Base-by-base conservation (phyloP, 2,797 vertebrate genomes). In the Meriones psammophilus region DNA sequence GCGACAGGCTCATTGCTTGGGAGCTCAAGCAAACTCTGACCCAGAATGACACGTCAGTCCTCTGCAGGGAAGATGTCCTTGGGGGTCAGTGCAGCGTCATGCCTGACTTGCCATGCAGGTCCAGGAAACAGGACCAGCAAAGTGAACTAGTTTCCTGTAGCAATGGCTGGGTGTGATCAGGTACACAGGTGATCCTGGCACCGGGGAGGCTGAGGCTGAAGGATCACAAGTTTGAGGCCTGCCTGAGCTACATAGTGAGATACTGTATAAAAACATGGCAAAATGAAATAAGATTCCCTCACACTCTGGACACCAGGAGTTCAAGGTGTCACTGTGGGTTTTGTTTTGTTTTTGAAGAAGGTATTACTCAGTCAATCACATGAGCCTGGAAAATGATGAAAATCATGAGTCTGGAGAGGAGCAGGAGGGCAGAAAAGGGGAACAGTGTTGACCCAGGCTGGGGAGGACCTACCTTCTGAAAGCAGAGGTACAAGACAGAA, bases 391-490 rank as follows among this genome's bases (percentile, higher is more conserved):
- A 30, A 22, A 39, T 2, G 10, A 71, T 3, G 12, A 14, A 7
- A 62, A 26, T 8, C 15, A 12, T 1, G 2, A 46, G 8, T n/a
- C 62, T 28, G 62, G 39, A 64, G 39, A 18, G 18, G 39, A 42
- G 8, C 24, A 14, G 2, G 3, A 33, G 18, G 15, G 10, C 66
- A 28, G 14, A n/a, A 8, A 87, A 0, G 36, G 13, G 26, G 36
- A 14, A 68, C 62, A 18, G 30, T 0, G 2, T 1, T 2, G 1
- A 1, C 10, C 33, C 28, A 28, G 0, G 33, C 66, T 33, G 28
- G 62, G 2, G 20, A 4, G 4, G 15, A 6, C 28, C n/a, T 50
- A 13, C 3, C 64, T 33, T 88, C 30, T 18, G 22, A 60, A 60
- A 56, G 28, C 5, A 71, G 22, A 39, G 7, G 13, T 17, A 4